A percentile compares a stretch with the other conserved stretches of the same genome.
Evolutionary conservation across 2,113 vertebrate genomes (phyloP).

Genomic region (Pachypanchax playfairii): DNA sequence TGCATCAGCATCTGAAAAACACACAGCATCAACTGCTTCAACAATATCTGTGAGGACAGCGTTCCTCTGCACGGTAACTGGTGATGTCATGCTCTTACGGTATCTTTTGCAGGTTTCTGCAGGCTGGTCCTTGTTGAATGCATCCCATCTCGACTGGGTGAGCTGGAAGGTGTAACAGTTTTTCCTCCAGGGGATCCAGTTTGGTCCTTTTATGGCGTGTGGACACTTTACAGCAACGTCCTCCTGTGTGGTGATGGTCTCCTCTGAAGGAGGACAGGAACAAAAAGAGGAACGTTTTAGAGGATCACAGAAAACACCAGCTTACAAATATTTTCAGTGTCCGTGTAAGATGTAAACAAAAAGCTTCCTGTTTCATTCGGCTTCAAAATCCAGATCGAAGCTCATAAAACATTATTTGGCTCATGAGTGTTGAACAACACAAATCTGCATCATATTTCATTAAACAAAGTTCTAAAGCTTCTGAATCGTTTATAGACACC

Average conservation of each 20-base stretch:
- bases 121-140: conserved; percentile 60
- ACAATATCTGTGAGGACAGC: no score
- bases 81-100: conserved; percentile 75
- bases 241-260: conserved; percentile 70
- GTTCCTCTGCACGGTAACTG: neutral
- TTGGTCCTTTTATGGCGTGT: conserved; percentile 86
- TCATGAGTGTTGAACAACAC: no score
- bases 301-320: no score
- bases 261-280: conserved; percentile 78
- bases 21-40: neutral
- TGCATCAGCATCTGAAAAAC: conserved; percentile 68
- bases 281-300: no score
- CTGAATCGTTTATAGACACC: no score
- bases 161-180: conserved; percentile 92
- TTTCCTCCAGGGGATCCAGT: conserved; percentile 92
- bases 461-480: no score
- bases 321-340: no score
- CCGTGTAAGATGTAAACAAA: no score
- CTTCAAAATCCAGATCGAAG: no score
- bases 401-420: no score
- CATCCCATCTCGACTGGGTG: conserved; percentile 78
- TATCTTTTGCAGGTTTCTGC: conserved; percentile 82
- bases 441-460: no score
- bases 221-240: conserved; percentile 82
- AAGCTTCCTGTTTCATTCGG: no score